These are phyloP conservation scores for Rhynchonycteris naso DNA, from an alignment of 2,797 vertebrate genomes.

Conservation along the genomic window DNA sequence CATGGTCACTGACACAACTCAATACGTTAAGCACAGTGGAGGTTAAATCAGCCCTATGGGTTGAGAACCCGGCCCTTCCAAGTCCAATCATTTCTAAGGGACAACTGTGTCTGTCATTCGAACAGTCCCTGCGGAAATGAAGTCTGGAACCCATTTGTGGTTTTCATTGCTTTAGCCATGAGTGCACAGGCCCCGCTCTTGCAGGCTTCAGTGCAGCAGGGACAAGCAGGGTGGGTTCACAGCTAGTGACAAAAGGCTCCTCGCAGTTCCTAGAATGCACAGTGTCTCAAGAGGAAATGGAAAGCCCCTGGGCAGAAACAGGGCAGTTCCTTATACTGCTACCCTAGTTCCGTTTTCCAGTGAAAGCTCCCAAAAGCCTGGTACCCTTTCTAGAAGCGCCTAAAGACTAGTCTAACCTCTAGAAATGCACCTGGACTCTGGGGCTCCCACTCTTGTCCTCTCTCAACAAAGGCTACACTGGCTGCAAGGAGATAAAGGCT, in stretches of 20 bases:
- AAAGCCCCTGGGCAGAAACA: neutral
- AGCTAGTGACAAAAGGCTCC: neutral
- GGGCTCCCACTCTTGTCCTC: too few species aligned
- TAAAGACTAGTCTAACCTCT: neutral
- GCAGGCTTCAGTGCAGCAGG: accelerated
- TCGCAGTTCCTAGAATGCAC: neutral
- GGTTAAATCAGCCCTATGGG: neutral
- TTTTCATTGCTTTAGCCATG: neutral
- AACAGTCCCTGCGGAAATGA: neutral
- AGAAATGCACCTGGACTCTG: neutral
- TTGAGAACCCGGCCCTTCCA: neutral
- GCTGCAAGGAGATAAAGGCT: neutral
- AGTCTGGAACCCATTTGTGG: neutral
- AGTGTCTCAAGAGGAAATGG: neutral
- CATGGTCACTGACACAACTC: accelerated
- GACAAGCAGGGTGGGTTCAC: accelerated
- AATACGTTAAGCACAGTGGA: neutral
- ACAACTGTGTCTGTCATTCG: neutral
- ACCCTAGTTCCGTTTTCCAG: neutral
- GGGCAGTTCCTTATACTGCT: neutral
- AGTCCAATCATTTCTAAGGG: neutral
- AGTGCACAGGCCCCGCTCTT: neutral
- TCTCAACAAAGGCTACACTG: accelerated
- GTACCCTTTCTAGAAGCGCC: neutral
- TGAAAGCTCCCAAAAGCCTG: neutral